Percentiles rank a stretch among this genome's conserved stretches.
These are phyloP conservation scores for Dermochelys coriacea DNA, from an alignment of 2,797 vertebrate genomes.

Conservation along the genomic window DNA sequence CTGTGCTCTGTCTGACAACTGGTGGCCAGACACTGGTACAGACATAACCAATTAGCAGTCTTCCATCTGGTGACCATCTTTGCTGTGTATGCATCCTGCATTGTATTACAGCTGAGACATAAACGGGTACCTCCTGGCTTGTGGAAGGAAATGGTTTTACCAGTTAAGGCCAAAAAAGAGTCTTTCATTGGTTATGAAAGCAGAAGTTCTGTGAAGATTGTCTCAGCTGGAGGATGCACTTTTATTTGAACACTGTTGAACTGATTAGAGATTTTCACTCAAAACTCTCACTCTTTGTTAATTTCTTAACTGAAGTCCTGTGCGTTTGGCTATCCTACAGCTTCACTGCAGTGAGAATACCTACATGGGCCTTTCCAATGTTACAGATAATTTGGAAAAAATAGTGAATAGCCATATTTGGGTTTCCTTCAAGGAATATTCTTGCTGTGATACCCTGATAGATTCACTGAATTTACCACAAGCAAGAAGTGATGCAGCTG, in stretches of 20 bases:
- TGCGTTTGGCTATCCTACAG: neutral
- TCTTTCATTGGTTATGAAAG: neutral
- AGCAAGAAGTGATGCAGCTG: neutral
- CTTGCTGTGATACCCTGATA: neutral
- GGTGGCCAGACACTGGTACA: neutral
- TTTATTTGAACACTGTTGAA: neutral
- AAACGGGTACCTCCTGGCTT: neutral
- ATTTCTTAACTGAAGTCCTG: neutral
- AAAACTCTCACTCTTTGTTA: neutral
- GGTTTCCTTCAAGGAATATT: neutral
- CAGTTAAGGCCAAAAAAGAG: neutral
- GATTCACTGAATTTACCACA: neutral
- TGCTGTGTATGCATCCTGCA: accelerated
- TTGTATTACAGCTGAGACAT: neutral
- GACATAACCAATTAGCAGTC: neutral
- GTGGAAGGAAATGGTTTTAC: neutral
- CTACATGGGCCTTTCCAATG: neutral
- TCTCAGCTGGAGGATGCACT: neutral
- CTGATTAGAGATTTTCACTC: neutral
- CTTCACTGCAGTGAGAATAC: neutral
- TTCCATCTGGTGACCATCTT: neutral
- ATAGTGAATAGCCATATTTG: neutral
- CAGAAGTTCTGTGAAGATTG: neutral
- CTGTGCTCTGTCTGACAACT: neutral
- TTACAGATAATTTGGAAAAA: neutral